phyloP scores from a whole-genome alignment of 2,113 vertebrate species.

The Pelecanoides urinatrix region DNA sequence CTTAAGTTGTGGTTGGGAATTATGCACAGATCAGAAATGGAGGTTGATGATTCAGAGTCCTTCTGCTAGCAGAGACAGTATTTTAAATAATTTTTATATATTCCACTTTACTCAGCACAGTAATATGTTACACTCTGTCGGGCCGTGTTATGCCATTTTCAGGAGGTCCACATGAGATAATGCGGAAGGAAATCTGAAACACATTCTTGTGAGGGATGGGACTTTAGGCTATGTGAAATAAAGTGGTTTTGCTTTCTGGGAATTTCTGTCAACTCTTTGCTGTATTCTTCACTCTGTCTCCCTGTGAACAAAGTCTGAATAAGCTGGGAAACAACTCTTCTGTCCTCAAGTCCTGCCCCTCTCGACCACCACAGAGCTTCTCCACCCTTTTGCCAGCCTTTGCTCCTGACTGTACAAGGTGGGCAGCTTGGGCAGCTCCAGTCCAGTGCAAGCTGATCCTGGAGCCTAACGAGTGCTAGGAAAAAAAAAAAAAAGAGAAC shows the following conservation, averaged over 20 bases:
- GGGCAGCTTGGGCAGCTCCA: background rate
- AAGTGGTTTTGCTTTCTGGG: background rate
- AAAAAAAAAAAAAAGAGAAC: too few species aligned
- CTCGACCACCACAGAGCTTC: background rate
- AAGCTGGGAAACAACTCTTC: background rate
- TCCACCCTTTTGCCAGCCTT: background rate
- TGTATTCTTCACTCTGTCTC: background rate
- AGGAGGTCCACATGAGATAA: background rate
- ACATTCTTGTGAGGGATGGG: background rate
- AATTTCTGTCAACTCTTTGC: background rate
- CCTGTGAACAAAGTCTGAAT: background rate
- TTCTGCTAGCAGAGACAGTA: background rate
- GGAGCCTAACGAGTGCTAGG: background rate
- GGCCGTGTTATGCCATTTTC: background rate
- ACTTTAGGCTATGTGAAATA: constrained; percentile 1
- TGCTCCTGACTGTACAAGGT: background rate
- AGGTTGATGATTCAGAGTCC: constrained; percentile 16
- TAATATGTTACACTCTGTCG: background rate
- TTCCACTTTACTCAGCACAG: background rate
- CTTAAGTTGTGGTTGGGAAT: constrained; percentile 51
- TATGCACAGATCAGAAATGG: constrained; percentile 41
- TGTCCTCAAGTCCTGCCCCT: background rate
- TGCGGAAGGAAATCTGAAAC: background rate
- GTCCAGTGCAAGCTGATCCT: background rate
- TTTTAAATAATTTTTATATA: constrained; percentile 19